Base-by-base conservation (phyloP, 2,888 invertebrate species). In the Ophion obscuratus region DNA sequence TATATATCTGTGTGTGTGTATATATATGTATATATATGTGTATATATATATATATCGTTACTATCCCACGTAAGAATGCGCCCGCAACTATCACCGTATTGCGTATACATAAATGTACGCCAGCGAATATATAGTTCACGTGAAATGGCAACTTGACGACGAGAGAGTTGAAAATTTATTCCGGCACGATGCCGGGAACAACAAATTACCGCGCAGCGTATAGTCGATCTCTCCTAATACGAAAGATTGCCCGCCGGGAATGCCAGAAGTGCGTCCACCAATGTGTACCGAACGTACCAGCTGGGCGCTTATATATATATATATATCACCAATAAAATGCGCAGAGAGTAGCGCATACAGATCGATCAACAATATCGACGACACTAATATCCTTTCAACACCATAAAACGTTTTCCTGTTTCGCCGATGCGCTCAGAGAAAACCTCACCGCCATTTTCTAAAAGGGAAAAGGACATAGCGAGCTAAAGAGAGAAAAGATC, bases 201-300 rank as follows among this genome's bases (percentile, higher is more conserved):
- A 93, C 93, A 93, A 93, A 93, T 93, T 93, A 93, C 93, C 79
- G 76, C 67, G 75, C 40, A 36, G 64, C 83, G 67, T 40, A 57
- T 91, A 91, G 91, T 92, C 91, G 93, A 93, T 93, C 92, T 92
- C 90, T 93, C 93, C 93, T 93, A 93, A 93, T 93, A 91, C 91
- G 93, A 57, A 44, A 79, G 59, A 93, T 90, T 40, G 88, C 90
- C 90, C 89, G 87, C 90, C 89, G 88, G 91, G 92, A 93, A 92
- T 93, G 90, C 89, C 90, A 89, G 89, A 89, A 81, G 88, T 87
- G 31, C 84, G 89, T 86, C 73, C 75, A 74, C 79, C 68, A 74
- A 75, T 75, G 57, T 76, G 71, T 64, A 64, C 81, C 64, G 24
- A 24, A 27, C 40, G 57, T 76, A 74, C 66, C 83, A 78, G 81